A percentile compares a stretch with the other conserved stretches of the same genome.
Conservation (phyloP, 2,797 vertebrate species). For the Enteromius unitaeniatus region DNA sequence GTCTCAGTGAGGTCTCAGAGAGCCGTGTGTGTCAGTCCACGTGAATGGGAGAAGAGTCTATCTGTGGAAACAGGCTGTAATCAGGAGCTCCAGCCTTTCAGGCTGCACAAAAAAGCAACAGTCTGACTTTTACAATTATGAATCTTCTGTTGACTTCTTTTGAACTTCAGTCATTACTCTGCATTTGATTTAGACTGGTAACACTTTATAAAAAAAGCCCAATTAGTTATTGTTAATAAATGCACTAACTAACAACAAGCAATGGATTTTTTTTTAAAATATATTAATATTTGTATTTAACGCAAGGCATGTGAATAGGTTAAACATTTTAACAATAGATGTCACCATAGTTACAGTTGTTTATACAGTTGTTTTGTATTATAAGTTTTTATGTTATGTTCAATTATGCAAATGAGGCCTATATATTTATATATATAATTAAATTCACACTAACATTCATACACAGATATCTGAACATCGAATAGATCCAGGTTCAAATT, state of each 20-base stretch:
- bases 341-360: not conserved
- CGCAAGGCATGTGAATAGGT: not conserved
- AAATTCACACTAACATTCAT: no score
- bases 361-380: not conserved
- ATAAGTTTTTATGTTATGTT: not conserved
- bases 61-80: constrained; percentile 43
- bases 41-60: constrained; percentile 41
- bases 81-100: constrained; percentile 28
- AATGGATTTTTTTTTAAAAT: not conserved
- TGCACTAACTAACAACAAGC: not conserved
- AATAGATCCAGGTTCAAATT: not conserved
- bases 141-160: constrained; percentile 3
- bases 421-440: not conserved
- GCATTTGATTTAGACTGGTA: not conserved
- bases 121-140: constrained; percentile 12
- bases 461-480: not conserved
- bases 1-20: constrained; percentile 45
- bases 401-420: not conserved
- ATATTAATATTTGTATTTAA: not conserved
- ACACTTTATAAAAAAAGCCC: not conserved
- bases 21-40: constrained; percentile 23
- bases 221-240: not conserved
- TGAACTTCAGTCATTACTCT: constrained; percentile 13
- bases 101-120: constrained; percentile 28
- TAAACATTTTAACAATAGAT: no score